Evolutionary conservation across 1,140 invertebrate species (phyloP), one percentile per base, ranked within the genome.

Genomic region (Conus betulinus): DNA sequence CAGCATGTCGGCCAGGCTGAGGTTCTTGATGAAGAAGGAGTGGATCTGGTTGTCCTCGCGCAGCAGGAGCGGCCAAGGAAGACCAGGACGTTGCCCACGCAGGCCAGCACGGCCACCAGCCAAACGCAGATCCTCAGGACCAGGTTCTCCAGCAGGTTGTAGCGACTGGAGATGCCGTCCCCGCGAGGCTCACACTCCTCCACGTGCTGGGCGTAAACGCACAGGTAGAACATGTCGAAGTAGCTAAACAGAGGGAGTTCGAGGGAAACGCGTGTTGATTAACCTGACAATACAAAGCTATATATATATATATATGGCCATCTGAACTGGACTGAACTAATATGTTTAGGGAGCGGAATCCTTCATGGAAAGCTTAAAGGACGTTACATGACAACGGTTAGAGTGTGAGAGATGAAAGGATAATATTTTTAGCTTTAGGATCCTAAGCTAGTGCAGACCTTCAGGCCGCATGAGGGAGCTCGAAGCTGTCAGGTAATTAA

Each of bases 1-100:
- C 25, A 98, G 93, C 90, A 97, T 95, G 94, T 98, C 97, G 10
- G 97, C 97, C n/a, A 97, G 79, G 81, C 97, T 97, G 67, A 98
- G 95, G 94, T 97, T 97, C 79, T 96, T 96, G 87, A 98, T 97
- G 57, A 97, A 96, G 89, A 96, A 93, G 6, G 95, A 96, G 85
- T 95, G 93, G 25, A 96, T 94, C 81, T 93, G 91, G 88, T 95
- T 95, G 89, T 93, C 84, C 89, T 94, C 93, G 13, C 95, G 96
- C 20, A 96, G 96, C 1, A 96, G 95, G 85, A 96, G 91, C 97
- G 95, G 85, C 97, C 97, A 94, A 96, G 97, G 23, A 98, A 93
- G 1, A 98, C 97, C 25, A 97, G 91, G 2, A 96, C 91, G 92
- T 98, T 98, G 23, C 97, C 97, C 15, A 96, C 89, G 89, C 96